phyloP scores from a whole-genome alignment of 92 coral and sea anemone genomes.

The Paramuricea clavata region DNA sequence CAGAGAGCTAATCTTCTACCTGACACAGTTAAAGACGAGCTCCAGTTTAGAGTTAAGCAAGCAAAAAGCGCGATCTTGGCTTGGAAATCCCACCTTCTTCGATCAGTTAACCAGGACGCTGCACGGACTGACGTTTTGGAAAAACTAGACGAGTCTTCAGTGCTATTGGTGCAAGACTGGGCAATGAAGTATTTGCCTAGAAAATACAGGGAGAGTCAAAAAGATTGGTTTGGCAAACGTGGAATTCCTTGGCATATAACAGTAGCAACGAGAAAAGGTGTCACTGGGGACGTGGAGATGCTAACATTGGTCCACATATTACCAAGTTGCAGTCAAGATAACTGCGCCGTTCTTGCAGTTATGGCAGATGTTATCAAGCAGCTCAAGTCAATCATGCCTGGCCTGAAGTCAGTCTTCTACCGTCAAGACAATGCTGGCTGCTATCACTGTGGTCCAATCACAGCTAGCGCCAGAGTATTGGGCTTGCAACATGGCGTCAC shows the following conservation, averaged over 20 bases:
- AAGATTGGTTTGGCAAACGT: conserved; percentile 59
- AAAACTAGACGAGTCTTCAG: conserved; percentile 33
- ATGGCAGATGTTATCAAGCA: conserved; percentile 42
- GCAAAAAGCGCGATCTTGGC: not conserved
- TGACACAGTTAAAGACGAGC: conserved; percentile 56
- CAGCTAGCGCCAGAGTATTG: conserved; percentile 60
- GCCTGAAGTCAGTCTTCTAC: conserved; percentile 43
- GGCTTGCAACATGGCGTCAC: conserved; percentile 67
- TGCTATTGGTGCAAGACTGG: conserved; percentile 39
- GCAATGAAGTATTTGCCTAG: conserved; percentile 36
- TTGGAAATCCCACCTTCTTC: conserved; percentile 43
- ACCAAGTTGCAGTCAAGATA: conserved; percentile 27
- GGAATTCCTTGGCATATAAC: conserved; percentile 71
- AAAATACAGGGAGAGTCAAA: conserved; percentile 26
- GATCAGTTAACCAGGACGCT: conserved; percentile 42
- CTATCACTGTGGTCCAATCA: conserved; percentile 69
- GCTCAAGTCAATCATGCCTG: conserved; percentile 57
- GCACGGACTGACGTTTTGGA: conserved; percentile 38
- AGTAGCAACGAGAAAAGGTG: conserved; percentile 44
- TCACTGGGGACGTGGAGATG: conserved; percentile 10
- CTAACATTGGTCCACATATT: conserved; percentile 14
- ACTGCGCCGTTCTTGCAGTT: conserved; percentile 10
- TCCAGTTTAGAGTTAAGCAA: conserved; percentile 55
- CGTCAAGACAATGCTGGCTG: conserved; percentile 61
- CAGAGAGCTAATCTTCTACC: conserved; percentile 53